Evolutionary conservation across 2,888 invertebrate species (phyloP), one percentile per base, ranked within the genome.

Genomic region (Aplocera efformata): DNA sequence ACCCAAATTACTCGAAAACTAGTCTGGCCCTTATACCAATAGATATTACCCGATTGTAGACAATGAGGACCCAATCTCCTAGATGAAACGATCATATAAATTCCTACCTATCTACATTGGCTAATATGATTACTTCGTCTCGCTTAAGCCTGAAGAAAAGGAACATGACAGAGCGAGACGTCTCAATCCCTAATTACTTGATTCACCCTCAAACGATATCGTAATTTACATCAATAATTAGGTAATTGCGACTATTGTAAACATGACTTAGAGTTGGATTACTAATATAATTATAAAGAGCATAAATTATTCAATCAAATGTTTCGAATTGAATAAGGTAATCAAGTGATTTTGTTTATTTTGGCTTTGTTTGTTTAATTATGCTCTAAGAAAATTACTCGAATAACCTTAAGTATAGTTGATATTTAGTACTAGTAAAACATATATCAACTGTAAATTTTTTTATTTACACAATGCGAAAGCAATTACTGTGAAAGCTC

Each of bases 51-150:
- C 57, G 53, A 63, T 59, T 53, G 53, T 50, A 50, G 35, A 59
- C 58, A 58, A 56, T 60, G 57, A 53, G 49, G 47, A 50, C 38
- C 52, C 53, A 56, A 59, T 64, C 53, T 58, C 46, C 41, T 48
- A 48, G 48, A 56, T 59, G 53, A 53, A 42, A 44, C 39, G 25
- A 24, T 46, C 42, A 45, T 51, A 50, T 53, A 55, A 59, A 57
- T 62, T 52, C 34, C 10, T 36, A 49, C 41, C 46, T 48, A 53
- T 35, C 53, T 44, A 35, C 39, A 45, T 32, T 26, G 40, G 39
- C 44, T 44, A 35, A 40, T 30, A 44, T 46, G 28, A 42, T 50
- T 45, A 39, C 33, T 32, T 26, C 48, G 32, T 65, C 49, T 10
- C 35, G 24, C 42, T 3, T 10, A 20, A 8, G 1, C 32, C 31